Base-by-base conservation (phyloP, 1,140 invertebrate species). In the Stratiolaelaps scimitus region DNA sequence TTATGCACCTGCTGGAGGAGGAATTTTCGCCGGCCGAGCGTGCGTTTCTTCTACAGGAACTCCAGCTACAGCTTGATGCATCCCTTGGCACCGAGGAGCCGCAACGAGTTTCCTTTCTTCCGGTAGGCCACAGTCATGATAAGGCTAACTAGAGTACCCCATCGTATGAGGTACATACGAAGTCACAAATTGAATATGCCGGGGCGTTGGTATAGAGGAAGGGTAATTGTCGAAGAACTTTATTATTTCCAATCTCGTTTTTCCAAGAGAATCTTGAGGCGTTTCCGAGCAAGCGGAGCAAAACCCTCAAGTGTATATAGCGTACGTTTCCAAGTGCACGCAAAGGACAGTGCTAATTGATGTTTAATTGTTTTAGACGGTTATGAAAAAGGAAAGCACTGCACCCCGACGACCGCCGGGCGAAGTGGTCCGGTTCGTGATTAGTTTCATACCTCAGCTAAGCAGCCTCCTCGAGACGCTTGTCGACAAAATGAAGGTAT, bases 41-140 rank as follows among this genome's bases (percentile, higher is more conserved):
- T 29, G 53, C 53, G 1, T 60, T 60, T 10, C 26, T 34, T 34
- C 53, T 60, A 1, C 53, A 60, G 26, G 53, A 60, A 60, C 23
- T 60, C 17, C 23, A 17, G 15, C 23, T 26, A 34, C 53, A 60
- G 34, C 26, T 60, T 15, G 53, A 60, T 29, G 34, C 53, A 60
- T 60, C 53, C 15, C 53, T 60, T 1, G 53, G 26, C 17, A 26
- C 34, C 13, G 53, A 60, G 26, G 53, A 60, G 23, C 23, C 53
- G 17, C 53, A 60, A 23, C 53, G 53, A 15, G 34, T 34, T 1
- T 60, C 23, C 2, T 26, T 60, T 23, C 23, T 26, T 10, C 53
- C 53, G 15, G 53, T 60, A 60, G 2, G 53, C 26, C 26, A 5
- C 23, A 15, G 23, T 10, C 34, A 40, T 10, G 34, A 40, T 40